A percentile compares a stretch with the other conserved stretches of the same genome.
Conservation (phyloP, 2,888 invertebrate species). For the Gisinianus flammeolus region DNA sequence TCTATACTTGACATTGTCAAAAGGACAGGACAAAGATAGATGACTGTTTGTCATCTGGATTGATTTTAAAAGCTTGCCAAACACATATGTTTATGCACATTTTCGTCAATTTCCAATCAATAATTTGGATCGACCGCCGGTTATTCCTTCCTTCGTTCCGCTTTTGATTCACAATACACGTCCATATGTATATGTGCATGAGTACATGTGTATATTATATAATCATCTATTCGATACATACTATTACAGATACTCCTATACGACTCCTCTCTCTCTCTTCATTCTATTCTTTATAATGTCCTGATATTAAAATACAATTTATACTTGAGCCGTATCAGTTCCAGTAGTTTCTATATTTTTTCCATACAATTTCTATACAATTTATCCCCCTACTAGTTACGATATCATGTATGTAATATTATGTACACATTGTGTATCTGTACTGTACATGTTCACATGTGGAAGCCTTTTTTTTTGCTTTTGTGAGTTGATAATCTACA, state of each 20-base stretch:
- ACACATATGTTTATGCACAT: constrained; percentile 46
- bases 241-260: not conserved
- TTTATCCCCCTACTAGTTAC: not conserved
- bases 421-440: no score
- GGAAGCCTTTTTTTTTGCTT: no score
- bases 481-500: not conserved
- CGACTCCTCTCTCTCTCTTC: not conserved
- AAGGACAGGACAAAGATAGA: constrained; percentile 48
- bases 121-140: constrained; percentile 42
- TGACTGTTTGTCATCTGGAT: constrained; percentile 51
- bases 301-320: not conserved
- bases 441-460: not conserved
- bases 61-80: constrained; percentile 53
- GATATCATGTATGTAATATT: no score
- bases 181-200: not conserved
- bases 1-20: constrained; percentile 44
- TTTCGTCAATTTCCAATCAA: constrained; percentile 49
- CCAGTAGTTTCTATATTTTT: not conserved
- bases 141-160: constrained; percentile 30
- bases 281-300: not conserved
- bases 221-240: not conserved
- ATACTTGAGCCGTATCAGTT: not conserved
- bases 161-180: constrained; percentile 31
- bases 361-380: not conserved
- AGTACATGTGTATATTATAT: not conserved